Conservation (phyloP, 2,113 vertebrate species). For the Sialia sialis region DNA sequence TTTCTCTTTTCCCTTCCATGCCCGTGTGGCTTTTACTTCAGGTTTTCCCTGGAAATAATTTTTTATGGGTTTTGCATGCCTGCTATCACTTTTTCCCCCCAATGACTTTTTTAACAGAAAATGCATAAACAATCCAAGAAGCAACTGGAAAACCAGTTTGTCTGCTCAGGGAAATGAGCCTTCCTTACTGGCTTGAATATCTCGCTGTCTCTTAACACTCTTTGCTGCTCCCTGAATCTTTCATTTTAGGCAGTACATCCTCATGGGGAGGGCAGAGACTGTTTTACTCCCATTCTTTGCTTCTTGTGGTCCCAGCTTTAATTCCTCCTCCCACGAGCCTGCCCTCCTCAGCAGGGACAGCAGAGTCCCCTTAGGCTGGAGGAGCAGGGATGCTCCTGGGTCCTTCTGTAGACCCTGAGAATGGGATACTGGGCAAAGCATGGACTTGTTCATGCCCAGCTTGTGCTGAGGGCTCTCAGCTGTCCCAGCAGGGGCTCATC, state of each 20-base stretch:
- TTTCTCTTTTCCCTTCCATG: background rate
- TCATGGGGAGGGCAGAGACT: background rate
- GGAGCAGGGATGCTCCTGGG: background rate
- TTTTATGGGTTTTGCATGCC: background rate
- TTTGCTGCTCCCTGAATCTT: background rate
- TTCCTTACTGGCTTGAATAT: background rate
- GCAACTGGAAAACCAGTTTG: background rate
- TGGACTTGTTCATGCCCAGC: fast-evolving
- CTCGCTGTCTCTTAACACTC: background rate
- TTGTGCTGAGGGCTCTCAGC: background rate
- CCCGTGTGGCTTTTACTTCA: background rate
- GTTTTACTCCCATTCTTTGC: background rate
- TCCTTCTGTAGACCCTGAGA: background rate
- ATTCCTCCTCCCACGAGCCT: background rate
- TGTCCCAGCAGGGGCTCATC: background rate
- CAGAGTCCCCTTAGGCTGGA: background rate
- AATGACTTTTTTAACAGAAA: background rate
- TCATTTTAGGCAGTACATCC: background rate
- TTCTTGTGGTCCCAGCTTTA: background rate
- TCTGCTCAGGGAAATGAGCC: background rate
- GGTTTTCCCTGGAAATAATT: background rate
- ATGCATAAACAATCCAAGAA: background rate
- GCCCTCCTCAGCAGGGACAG: background rate
- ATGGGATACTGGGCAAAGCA: fast-evolving
- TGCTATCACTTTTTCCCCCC: background rate